Percentiles rank a stretch among this genome's conserved stretches.
Evolutionary conservation across 2,113 vertebrate species (phyloP).

Genomic region (Callocephalon fimbriatum): DNA sequence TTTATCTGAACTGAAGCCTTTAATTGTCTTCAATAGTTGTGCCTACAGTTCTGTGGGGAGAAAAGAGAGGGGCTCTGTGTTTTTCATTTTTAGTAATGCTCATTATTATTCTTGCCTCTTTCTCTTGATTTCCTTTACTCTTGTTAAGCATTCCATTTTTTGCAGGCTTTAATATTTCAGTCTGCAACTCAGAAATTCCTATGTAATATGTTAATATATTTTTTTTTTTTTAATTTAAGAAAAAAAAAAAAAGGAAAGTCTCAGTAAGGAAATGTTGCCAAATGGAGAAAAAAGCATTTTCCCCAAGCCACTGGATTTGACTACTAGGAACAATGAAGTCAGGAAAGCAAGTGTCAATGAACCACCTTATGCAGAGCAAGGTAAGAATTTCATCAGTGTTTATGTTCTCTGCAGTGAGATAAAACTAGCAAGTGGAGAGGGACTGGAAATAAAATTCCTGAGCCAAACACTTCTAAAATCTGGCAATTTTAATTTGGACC

Average conservation of each 20-base stretch:
- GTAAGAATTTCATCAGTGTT: not conserved
- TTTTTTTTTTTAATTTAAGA: not conserved
- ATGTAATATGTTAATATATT: not conserved
- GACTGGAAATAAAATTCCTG: not conserved
- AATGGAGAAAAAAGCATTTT: not conserved
- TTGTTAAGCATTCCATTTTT: not conserved
- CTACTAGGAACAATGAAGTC: not conserved
- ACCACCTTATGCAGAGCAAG: not conserved
- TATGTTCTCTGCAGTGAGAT: not conserved
- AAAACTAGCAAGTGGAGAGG: not conserved
- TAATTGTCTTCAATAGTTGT: conserved; percentile 11
- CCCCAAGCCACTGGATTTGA: not conserved
- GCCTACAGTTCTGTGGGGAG: not conserved
- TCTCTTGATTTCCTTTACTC: not conserved
- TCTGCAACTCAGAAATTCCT: not conserved
- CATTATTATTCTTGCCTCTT: conserved; percentile 33
- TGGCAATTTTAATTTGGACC: not conserved
- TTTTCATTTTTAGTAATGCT: not conserved
- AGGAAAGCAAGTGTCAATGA: not conserved
- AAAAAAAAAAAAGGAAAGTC: not conserved
- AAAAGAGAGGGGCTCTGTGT: not conserved
- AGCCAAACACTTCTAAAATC: not conserved
- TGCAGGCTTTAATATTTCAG: not conserved
- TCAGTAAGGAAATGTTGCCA: not conserved
- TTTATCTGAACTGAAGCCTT: conserved; percentile 22